Base-by-base conservation (phyloP, 2,113 vertebrate species). In the Crotalus viridis region DNA sequence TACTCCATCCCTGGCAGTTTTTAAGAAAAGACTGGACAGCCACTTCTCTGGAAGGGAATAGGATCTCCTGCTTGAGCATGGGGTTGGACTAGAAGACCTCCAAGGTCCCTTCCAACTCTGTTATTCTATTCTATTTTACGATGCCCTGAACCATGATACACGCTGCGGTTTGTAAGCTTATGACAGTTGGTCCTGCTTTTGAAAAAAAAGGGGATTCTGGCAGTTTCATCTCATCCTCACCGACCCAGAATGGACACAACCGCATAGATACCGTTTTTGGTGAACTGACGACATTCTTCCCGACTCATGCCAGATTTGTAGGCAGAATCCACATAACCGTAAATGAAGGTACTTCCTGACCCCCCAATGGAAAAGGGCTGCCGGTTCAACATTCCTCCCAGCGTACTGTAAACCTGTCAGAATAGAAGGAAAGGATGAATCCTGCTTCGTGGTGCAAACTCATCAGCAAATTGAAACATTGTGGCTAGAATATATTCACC, bases 361-460 rank as follows among this genome's bases (percentile, higher is more conserved):
- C 98, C 98, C 0, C 98, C 98, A 0, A 98, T 94, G 33, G 98
- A 96, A 92, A 99, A 98, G 0, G 98, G 98, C 0, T 98, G 98
- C 10, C 97, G 97, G 4, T 96, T 97, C 91, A 99, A 95, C 95
- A 98, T 97, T 1, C 98, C 98, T 0, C 96, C 97, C 0, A 99
- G 0, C 1, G 98, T 99, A 0, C 97, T 98, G 15, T 97, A 99
- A 8, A 99, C 98, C 98, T 99, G 93, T 55, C 17, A 43, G 28
- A 81, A 28, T 3, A 12, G 26, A 69, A 17, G 33, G 10, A 15
- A 43, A 21, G 52, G 7, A 7, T 5, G 1, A 56, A 52, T 28
- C 43, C 28, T 4, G 43, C 39, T 15, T 21, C 0, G 17, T 39
- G 17, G 4, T 0, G 28, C 43, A 48, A 64, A n/a, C 24, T 28